Base-by-base conservation (phyloP, 2,888 invertebrate species). In the Ethmia dodecea region DNA sequence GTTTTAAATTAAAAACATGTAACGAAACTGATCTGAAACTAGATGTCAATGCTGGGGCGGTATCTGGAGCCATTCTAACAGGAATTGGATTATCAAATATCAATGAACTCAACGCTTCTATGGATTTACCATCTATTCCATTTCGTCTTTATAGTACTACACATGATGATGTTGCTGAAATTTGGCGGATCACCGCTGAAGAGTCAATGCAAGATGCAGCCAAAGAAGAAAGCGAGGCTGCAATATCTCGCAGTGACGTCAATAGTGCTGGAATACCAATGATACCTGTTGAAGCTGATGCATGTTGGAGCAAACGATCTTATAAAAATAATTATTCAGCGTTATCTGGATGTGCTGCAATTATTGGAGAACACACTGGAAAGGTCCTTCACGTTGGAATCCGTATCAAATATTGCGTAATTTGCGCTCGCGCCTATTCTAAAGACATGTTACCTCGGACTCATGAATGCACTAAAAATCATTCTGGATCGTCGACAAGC, bases 271-370 rank as follows among this genome's bases (percentile, higher is more conserved):
- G 46, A 3, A 35, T 44, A 14, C 31, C 45, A 3, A 38, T 43
- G 6, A 43, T 47, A 25, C 41, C 42, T 25, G 49, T 48, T 0
- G 33, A 43, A 11, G 45, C 28, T 3, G 47, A 55, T 35, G 50
- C 46, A 1, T 48, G 45, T 28, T 49, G 45, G 42, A 31, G 33
- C 6, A 45, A 45, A 36, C 16, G 47, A 1, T 37, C 43, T 0
- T 48, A 48, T 18, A 42, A 41, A 29, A 49, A 20, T 14, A 52
- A 48, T 22, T 48, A 48, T 16, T 33, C 39, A 5, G 44, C 49
- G 5, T 28, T 43, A 5, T 52, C 50, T 9, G 50, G 46, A 3
- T 44, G 42, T 12, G 49, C 50, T 5, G 42, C 40, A 1, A n/a
- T n/a, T n/a, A n/a, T n/a, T n/a, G n/a, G n/a, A n/a, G n/a, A n/a